Conservation (phyloP, 2,113 vertebrate species). For the Lagopus muta region DNA sequence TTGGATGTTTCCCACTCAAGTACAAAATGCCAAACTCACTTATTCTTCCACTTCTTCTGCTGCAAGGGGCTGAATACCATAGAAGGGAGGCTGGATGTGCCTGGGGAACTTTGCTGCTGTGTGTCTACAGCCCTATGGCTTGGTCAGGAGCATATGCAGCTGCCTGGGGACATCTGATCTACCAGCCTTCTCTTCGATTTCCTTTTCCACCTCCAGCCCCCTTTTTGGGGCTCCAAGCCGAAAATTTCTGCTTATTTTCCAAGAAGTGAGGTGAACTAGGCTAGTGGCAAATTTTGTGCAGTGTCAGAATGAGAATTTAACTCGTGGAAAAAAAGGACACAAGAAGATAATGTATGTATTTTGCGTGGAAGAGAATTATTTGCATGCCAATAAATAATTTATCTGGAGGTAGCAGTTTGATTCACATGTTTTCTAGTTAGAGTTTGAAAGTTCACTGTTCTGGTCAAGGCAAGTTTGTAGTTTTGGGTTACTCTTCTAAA, state of each 20-base stretch:
- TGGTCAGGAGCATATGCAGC: neutral
- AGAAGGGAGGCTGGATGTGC: neutral
- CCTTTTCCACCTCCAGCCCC: neutral
- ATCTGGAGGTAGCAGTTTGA: neutral
- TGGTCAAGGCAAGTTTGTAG: neutral
- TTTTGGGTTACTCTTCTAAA: neutral
- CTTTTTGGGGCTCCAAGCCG: neutral
- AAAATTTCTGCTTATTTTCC: neutral
- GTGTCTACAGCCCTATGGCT: neutral
- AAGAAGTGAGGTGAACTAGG: neutral
- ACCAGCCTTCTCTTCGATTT: neutral
- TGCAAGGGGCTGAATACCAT: neutral
- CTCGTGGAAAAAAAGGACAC: fast-evolving
- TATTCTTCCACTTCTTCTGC: neutral
- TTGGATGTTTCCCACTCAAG: fast-evolving
- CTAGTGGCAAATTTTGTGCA: neutral
- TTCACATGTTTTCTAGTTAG: neutral
- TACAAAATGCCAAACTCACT: neutral
- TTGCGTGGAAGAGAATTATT: neutral
- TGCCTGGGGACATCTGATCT: neutral
- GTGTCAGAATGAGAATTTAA: neutral
- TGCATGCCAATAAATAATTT: neutral
- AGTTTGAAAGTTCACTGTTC: neutral
- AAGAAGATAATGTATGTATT: neutral
- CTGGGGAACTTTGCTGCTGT: neutral